Conservation (phyloP, 2,888 invertebrate genomes). For the Cantharis rustica region DNA sequence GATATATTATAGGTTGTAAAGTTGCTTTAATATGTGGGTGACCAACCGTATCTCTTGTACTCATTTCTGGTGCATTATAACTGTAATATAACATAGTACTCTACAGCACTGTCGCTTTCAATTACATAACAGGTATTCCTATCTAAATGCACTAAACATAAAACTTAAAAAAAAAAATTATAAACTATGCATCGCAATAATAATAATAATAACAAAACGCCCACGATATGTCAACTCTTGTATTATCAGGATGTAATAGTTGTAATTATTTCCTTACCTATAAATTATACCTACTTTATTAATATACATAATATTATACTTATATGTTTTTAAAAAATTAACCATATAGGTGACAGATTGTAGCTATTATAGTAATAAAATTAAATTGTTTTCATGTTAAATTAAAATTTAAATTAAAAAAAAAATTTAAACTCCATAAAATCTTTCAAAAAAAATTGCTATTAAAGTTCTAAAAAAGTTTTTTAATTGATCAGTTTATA, state of each 20-base stretch:
- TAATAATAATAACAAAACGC: not conserved
- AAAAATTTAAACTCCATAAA: too few species aligned
- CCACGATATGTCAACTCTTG: not conserved
- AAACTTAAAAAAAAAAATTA: not conserved
- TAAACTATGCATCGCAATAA: not conserved
- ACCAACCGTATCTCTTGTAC: conserved; percentile 15
- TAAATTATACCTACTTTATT: not conserved
- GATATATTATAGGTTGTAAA: conserved; percentile 4
- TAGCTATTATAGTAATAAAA: not conserved
- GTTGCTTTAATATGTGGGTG: conserved; percentile 10
- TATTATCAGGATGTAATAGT: not conserved
- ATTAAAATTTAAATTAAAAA: too few species aligned
- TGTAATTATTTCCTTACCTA: not conserved
- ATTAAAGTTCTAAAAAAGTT: too few species aligned
- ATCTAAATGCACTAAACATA: not conserved
- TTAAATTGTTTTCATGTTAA: too few species aligned
- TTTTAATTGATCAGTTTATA: too few species aligned
- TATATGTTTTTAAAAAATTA: not conserved
- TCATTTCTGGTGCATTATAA: conserved; percentile 10
- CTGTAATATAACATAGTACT: not conserved
- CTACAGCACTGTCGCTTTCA: conserved; percentile 6
- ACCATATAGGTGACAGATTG: not conserved
- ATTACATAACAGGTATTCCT: conserved; percentile 9
- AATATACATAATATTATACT: not conserved
- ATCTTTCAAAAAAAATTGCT: too few species aligned